Evolutionary conservation across 35 echinoderm and acorn worm genomes (phyloP).

Genomic region (Ptychodera flava): DNA sequence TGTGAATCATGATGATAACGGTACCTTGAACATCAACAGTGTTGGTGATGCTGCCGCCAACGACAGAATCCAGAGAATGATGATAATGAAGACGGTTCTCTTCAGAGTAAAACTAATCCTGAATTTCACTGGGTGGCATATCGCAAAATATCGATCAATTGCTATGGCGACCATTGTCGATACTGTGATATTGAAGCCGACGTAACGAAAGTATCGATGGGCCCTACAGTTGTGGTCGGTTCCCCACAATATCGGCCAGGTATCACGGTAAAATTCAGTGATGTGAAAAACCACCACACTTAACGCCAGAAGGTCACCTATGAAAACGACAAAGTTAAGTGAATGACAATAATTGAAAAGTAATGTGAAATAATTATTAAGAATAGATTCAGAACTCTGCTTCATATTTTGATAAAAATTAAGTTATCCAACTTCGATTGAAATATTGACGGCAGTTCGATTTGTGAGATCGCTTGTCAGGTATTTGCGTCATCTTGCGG

Average conservation of each 20-base stretch:
- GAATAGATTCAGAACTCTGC: neutral
- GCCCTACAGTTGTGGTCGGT: slow-evolving; percentile 53
- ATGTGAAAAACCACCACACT: slow-evolving; percentile 56
- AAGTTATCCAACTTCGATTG: neutral
- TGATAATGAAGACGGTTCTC: slow-evolving; percentile 47
- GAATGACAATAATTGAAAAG: neutral
- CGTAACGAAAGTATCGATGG: slow-evolving; percentile 55
- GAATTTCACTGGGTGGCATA: slow-evolving; percentile 45
- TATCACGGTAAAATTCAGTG: slow-evolving; percentile 54
- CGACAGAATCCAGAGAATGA: slow-evolving; percentile 41
- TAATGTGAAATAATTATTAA: neutral
- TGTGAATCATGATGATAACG: too few relatives aligned
- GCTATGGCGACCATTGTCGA: slow-evolving; percentile 76
- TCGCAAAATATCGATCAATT: slow-evolving; percentile 46
- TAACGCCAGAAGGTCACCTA: slow-evolving; percentile 57
- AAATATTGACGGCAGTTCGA: neutral
- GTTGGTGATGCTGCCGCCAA: slow-evolving; percentile 38
- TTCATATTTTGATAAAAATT: neutral
- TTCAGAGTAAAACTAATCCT: slow-evolving; percentile 22
- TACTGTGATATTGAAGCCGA: slow-evolving; percentile 61
- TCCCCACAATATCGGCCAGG: slow-evolving; percentile 57
- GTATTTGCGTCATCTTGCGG: neutral
- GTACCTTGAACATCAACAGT: too few relatives aligned
- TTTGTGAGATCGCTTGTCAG: neutral
- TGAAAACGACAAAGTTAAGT: neutral